Evolutionary conservation across 1,140 invertebrate genomes (phyloP).

Genomic region (Leptestheria dahalacensis): DNA sequence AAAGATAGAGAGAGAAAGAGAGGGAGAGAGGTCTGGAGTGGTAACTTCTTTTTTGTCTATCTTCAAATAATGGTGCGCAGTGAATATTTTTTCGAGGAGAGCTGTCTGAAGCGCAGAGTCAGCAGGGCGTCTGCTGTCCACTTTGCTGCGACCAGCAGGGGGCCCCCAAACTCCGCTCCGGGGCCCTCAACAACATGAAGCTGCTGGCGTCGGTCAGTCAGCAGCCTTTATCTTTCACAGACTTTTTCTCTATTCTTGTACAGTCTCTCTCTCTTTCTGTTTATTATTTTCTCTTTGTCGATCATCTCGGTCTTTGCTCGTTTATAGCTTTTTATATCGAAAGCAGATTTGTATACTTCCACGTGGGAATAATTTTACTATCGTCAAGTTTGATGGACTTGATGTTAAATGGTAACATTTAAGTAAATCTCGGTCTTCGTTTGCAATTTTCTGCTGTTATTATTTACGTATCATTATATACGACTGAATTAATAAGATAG

Average conservation of each 20-base stretch:
- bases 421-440: no score
- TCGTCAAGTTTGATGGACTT: no score
- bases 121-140: neutral
- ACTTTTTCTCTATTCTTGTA: neutral
- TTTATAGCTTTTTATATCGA: no score
- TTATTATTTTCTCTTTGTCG: neutral
- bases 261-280: neutral
- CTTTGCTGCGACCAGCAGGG: neutral
- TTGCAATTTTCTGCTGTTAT: no score
- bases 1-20: no score
- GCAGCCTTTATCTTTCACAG: no score
- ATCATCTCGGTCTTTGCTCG: neutral
- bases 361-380: no score
- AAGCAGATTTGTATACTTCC: no score
- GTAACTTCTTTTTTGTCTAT: neutral
- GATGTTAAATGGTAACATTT: no score
- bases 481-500: no score
- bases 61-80: neutral
- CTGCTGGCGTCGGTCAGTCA: neutral
- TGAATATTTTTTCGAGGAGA: neutral
- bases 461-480: no score
- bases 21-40: no score
- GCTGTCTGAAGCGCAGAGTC: neutral
- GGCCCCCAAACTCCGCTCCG: neutral
- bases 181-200: neutral